Percentiles rank a stretch among this genome's conserved stretches.
These are phyloP conservation scores for Lutjanus argentimaculatus DNA, from an alignment of 2,797 vertebrate genomes.

Conservation along the genomic window DNA sequence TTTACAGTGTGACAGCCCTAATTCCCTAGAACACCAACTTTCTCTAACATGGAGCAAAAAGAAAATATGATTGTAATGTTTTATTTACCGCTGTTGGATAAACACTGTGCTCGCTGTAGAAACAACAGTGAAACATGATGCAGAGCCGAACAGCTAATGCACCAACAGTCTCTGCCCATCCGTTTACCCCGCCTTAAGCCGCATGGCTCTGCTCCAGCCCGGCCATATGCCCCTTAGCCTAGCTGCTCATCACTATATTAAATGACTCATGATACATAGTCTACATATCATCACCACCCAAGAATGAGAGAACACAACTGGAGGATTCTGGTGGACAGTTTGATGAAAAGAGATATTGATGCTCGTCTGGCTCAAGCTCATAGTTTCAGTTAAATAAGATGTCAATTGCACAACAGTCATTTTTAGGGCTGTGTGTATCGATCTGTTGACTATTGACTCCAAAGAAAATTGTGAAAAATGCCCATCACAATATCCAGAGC, in stretches of 20 bases:
- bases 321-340: conserved; percentile 19
- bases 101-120: conserved; percentile 57
- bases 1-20: conserved; percentile 53
- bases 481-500: background rate
- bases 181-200: conserved; percentile 73
- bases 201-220: conserved; percentile 76
- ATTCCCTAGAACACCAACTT: conserved; percentile 57
- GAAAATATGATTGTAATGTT: conserved; percentile 55
- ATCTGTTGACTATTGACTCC: background rate
- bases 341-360: conserved; percentile 7
- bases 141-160: conserved; percentile 58
- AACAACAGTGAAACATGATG: conserved; percentile 60
- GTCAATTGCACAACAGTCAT: background rate
- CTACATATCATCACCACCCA: conserved; percentile 55
- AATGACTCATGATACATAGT: conserved; percentile 69
- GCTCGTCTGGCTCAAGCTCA: conserved; percentile 21
- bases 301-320: conserved; percentile 48
- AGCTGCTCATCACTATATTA: conserved; percentile 64
- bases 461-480: background rate
- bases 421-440: background rate
- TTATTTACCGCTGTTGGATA: conserved; percentile 66
- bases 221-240: conserved; percentile 83
- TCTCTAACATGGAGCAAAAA: conserved; percentile 23
- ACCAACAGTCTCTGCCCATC: conserved; percentile 71
- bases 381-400: conserved; percentile 8